Conservation (phyloP, 2,888 invertebrate genomes). For the Craniophora ligustri region DNA sequence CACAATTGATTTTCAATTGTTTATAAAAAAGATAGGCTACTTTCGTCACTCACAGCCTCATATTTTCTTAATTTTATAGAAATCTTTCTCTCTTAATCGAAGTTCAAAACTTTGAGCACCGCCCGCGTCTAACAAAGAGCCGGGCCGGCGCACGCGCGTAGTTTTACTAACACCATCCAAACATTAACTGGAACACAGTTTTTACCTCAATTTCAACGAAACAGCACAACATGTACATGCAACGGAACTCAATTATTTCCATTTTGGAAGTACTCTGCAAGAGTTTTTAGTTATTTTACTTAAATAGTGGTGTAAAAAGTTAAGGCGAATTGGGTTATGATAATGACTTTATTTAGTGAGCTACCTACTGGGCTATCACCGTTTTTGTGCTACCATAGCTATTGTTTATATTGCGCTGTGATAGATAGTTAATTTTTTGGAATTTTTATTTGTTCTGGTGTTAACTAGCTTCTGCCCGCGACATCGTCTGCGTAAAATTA, state of each 20-base stretch:
- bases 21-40: too few species aligned
- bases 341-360: not conserved
- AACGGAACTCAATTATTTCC: conserved; percentile 30
- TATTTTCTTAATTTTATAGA: too few species aligned
- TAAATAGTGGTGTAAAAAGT: conserved; percentile 5
- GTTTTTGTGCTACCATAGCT: too few species aligned
- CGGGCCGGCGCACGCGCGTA: conserved; percentile 68
- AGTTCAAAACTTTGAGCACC: conserved; percentile 70
- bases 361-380: not conserved
- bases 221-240: conserved; percentile 21
- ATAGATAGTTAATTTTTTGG: too few species aligned
- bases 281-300: not conserved
- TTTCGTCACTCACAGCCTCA: too few species aligned
- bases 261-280: not conserved
- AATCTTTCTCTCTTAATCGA: too few species aligned
- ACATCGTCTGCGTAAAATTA: too few species aligned
- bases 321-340: not conserved
- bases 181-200: conserved; percentile 45
- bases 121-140: conserved; percentile 61
- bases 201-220: conserved; percentile 42
- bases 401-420: too few species aligned
- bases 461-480: too few species aligned
- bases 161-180: conserved; percentile 38
- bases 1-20: too few species aligned
- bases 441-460: too few species aligned